Percentiles rank a stretch among this genome's conserved stretches.
Conservation (phyloP, 2,888 invertebrate species). For the Ichneumoninae sp. region DNA sequence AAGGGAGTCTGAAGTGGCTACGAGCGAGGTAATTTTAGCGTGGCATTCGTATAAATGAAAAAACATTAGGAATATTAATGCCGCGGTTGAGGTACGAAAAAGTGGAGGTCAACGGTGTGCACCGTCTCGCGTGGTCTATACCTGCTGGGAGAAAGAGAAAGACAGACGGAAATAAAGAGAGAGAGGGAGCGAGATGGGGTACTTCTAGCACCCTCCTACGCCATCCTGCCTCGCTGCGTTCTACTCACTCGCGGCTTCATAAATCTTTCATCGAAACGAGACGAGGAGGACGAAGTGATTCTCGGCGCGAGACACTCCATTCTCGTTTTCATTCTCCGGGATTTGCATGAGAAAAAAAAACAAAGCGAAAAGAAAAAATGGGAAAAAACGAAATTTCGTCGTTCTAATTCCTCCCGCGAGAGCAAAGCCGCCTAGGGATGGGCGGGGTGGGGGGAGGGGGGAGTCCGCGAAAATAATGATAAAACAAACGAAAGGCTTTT, state of each 20-base stretch:
- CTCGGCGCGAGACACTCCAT: slow-evolving; percentile 46
- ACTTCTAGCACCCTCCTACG: slow-evolving; percentile 41
- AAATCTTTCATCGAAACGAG: slow-evolving; percentile 77
- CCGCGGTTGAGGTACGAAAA: slow-evolving; percentile 49
- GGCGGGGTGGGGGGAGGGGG: background rate
- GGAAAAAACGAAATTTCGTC: slow-evolving; percentile 29
- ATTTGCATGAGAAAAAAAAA: slow-evolving; percentile 57
- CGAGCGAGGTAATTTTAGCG: slow-evolving; percentile 33
- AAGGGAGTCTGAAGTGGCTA: slow-evolving; percentile 13
- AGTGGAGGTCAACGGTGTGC: slow-evolving; percentile 51
- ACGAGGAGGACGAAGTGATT: slow-evolving; percentile 54
- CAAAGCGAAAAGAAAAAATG: slow-evolving; percentile 25
- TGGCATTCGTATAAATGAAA: slow-evolving; percentile 43
- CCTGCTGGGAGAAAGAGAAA: slow-evolving; percentile 33
- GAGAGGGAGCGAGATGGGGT: background rate
- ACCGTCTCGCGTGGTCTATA: slow-evolving; percentile 49
- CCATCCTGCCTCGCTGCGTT: slow-evolving; percentile 12
- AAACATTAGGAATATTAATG: slow-evolving; percentile 62
- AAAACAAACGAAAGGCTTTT: slow-evolving; percentile 42
- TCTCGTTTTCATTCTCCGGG: slow-evolving; percentile 44
- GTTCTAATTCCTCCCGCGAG: slow-evolving; percentile 33
- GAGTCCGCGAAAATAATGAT: slow-evolving; percentile 62
- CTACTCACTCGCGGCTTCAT: slow-evolving; percentile 70
- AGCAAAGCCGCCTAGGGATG: background rate
- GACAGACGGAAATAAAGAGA: background rate